phyloP scores from a whole-genome alignment of 2,888 invertebrate genomes.

The Ichneumon xanthorius region DNA sequence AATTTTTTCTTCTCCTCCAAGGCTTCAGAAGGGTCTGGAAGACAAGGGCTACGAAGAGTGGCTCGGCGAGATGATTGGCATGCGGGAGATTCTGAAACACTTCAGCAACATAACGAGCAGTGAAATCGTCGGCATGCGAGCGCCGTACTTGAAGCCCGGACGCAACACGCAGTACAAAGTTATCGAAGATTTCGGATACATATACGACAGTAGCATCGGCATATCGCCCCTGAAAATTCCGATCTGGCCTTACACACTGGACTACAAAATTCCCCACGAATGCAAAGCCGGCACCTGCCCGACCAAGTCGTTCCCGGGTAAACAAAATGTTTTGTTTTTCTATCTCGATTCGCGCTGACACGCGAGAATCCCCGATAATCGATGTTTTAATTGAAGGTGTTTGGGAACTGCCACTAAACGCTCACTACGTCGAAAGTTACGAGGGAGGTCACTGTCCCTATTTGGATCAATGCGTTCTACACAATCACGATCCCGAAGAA shows the following conservation, averaged over 20 bases:
- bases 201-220: conserved; percentile 96
- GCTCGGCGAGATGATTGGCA: conserved; percentile 97
- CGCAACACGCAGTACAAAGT: conserved; percentile 97
- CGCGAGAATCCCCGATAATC: not conserved
- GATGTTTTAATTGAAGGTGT: conserved; percentile 87
- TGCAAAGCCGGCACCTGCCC: conserved; percentile 97
- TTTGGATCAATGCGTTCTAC: conserved; percentile 95
- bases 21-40: conserved; percentile 93
- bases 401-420: conserved; percentile 97
- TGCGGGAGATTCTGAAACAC: conserved; percentile 93
- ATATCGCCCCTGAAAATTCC: conserved; percentile 92
- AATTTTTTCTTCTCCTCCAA: conserved; percentile 75
- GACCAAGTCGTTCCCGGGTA: conserved; percentile 94
- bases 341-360: too few relatives aligned
- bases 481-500: conserved; percentile 92
- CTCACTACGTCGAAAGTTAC: conserved; percentile 94
- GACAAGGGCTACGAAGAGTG: conserved; percentile 96
- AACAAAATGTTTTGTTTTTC: not conserved
- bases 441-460: conserved; percentile 97
- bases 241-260: conserved; percentile 97
- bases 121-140: conserved; percentile 94
- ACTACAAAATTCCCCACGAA: conserved; percentile 96
- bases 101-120: conserved; percentile 93
- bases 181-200: conserved; percentile 95
- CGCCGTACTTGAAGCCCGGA: conserved; percentile 96